Evolutionary conservation across 2,113 vertebrate genomes (phyloP).

Genomic region (Dromaius novaehollandiae): DNA sequence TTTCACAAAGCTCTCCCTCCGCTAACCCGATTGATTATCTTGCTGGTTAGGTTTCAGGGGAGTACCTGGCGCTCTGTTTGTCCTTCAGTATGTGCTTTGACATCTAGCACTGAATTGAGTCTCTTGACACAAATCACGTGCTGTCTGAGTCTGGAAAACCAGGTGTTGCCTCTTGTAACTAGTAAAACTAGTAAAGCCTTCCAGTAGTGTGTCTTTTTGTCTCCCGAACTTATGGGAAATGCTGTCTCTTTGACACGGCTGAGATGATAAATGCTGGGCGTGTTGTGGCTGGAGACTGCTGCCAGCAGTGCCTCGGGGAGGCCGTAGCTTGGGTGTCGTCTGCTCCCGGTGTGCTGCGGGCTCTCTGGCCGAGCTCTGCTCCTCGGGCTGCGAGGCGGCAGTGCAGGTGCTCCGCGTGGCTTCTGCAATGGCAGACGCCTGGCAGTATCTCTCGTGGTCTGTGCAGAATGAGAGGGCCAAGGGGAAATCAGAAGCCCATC

Average conservation of each 20-base stretch:
- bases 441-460: rapidly evolving
- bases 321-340: background rate
- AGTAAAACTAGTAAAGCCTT: background rate
- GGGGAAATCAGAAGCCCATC: slow-evolving; percentile 17
- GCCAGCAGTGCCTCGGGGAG: rapidly evolving
- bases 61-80: background rate
- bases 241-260: background rate
- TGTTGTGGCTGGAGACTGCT: rapidly evolving
- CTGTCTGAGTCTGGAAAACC: background rate
- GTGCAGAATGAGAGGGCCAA: rapidly evolving
- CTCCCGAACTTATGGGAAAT: background rate
- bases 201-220: background rate
- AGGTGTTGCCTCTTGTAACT: background rate
- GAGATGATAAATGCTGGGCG: background rate
- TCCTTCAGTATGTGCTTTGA: background rate
- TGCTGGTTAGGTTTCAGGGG: rapidly evolving
- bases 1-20: background rate
- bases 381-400: rapidly evolving
- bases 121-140: background rate
- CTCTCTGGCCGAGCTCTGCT: rapidly evolving
- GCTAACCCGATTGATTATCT: background rate
- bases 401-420: background rate
- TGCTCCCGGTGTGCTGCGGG: rapidly evolving
- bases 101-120: rapidly evolving
- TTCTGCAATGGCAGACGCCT: background rate